Percentiles rank a stretch among this genome's conserved stretches.
phyloP scores from a whole-genome alignment of 1,140 invertebrate genomes.

The Acyrthosiphon pisum region DNA sequence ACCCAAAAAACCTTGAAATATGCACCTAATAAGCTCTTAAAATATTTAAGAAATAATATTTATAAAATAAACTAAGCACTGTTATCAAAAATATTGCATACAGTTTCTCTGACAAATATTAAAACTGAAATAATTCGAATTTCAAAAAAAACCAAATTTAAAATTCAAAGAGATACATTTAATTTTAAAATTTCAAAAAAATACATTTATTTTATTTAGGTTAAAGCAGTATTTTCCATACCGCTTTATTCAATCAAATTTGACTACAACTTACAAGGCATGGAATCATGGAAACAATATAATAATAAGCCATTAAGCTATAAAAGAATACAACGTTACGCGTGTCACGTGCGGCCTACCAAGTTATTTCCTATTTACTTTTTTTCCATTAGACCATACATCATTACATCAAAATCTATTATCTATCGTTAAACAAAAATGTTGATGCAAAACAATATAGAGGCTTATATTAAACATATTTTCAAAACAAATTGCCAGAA shows the following conservation, averaged over 20 bases:
- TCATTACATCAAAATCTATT: not conserved
- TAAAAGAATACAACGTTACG: not conserved
- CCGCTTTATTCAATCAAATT: not conserved
- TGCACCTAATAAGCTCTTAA: not conserved
- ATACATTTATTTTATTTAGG: not conserved
- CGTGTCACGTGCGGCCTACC: not conserved
- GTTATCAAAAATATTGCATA: not conserved
- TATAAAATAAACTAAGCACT: no score
- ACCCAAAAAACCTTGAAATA: not conserved
- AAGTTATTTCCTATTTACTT: not conserved
- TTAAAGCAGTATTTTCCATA: not conserved
- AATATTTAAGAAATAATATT: not conserved
- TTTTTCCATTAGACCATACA: not conserved
- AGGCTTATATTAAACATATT: not conserved
- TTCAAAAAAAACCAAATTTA: not conserved
- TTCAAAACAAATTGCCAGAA: not conserved
- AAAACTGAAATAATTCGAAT: not conserved
- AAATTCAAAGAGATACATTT: not conserved
- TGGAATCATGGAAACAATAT: not conserved
- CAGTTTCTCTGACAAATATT: not conserved
- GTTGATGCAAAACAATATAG: not conserved
- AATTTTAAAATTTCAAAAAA: not conserved
- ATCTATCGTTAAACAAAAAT: not conserved
- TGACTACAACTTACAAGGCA: not conserved
- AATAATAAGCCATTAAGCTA: not conserved